Evolutionary conservation across 2,797 vertebrate species (phyloP).

Genomic region (Melanogrammus aeglefinus): DNA sequence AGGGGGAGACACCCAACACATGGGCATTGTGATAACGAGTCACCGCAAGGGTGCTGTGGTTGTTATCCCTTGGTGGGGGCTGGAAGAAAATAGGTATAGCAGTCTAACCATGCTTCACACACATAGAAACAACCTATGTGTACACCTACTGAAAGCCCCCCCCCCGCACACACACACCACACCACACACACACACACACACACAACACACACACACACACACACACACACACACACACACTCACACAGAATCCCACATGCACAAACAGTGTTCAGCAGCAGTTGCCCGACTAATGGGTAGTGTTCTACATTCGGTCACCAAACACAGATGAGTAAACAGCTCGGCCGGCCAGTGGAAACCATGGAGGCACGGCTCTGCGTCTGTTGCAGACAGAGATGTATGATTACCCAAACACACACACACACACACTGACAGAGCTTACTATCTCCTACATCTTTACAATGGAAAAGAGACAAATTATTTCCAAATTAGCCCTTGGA

Average conservation of each 20-base stretch:
- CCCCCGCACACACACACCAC: too few relatives aligned
- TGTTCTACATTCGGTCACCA: constrained; percentile 43
- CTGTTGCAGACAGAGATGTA: background rate
- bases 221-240: constrained; percentile 8
- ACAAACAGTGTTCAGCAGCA: constrained; percentile 25
- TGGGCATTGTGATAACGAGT: constrained; percentile 35
- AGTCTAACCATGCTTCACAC: background rate
- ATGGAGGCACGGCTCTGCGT: constrained; percentile 10
- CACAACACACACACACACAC: constrained; percentile 7
- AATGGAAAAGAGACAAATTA: background rate
- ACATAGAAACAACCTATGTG: constrained; percentile 17
- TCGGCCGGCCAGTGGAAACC: constrained; percentile 22
- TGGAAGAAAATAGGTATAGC: constrained; percentile 29
- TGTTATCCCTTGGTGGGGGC: constrained; percentile 41
- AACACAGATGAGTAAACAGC: constrained; percentile 58
- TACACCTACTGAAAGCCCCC: constrained; percentile 23
- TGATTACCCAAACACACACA: background rate
- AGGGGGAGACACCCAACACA: constrained; percentile 33
- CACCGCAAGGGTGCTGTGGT: constrained; percentile 24
- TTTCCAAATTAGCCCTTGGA: background rate
- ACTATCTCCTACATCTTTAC: background rate
- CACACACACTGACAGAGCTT: background rate
- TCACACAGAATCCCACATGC: background rate
- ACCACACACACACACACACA: constrained; percentile 5
- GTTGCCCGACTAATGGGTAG: constrained; percentile 42